These are phyloP conservation scores for Onychostoma macrolepis DNA, from an alignment of 2,113 vertebrate genomes.

Conservation along the genomic window DNA sequence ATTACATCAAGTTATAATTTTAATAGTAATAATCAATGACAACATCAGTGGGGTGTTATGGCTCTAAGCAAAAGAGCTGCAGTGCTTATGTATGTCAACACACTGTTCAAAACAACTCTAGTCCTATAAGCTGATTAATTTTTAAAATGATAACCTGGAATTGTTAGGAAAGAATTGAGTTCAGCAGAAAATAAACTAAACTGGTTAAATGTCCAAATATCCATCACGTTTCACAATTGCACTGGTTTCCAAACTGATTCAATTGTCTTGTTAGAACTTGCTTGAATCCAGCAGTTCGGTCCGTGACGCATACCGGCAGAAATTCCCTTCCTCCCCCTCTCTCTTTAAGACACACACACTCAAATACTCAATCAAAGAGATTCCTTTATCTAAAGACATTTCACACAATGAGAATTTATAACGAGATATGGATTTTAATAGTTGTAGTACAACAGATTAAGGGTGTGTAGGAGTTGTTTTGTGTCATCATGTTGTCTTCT, in stretches of 20 bases:
- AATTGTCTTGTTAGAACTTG: constrained; percentile 23
- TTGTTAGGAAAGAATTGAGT: background rate
- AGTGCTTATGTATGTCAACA: background rate
- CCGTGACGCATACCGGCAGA: constrained; percentile 1
- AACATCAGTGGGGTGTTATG: background rate
- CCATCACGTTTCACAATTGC: constrained; percentile 13
- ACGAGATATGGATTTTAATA: background rate
- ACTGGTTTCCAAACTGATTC: constrained; percentile 16
- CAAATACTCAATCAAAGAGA: constrained; percentile 15
- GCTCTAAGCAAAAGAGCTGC: background rate
- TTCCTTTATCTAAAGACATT: background rate
- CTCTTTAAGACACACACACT: background rate
- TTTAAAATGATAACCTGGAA: background rate
- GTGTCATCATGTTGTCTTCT: background rate
- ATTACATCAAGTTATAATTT: background rate
- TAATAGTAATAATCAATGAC: background rate
- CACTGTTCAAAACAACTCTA: background rate
- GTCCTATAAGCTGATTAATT: background rate
- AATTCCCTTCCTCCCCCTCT: background rate
- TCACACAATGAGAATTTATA: constrained; percentile 8
- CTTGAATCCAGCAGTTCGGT: background rate
- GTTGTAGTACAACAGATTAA: background rate
- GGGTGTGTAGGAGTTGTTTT: constrained; percentile 32
- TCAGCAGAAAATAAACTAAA: background rate
- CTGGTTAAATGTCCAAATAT: background rate